Evolutionary conservation across 2,888 invertebrate species (phyloP).

Genomic region (Lamellibrachia satsuma): DNA sequence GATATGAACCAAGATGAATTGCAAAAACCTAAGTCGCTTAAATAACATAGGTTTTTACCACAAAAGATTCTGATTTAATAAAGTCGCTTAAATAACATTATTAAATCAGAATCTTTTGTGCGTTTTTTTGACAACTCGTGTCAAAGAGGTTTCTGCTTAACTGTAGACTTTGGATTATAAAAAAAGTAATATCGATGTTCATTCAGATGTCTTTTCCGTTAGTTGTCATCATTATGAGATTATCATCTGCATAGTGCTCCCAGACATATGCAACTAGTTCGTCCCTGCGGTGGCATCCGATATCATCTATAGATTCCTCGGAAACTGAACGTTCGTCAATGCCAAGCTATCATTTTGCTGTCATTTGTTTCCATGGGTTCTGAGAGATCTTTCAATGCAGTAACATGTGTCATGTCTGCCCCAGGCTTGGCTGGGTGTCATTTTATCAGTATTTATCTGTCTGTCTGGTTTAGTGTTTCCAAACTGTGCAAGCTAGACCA

Average conservation of each 20-base stretch:
- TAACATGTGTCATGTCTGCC: not conserved
- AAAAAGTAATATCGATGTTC: not conserved
- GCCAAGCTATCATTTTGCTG: not conserved
- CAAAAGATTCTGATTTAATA: too few species aligned
- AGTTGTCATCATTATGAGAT: not conserved
- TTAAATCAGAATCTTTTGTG: not conserved
- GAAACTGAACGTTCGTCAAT: not conserved
- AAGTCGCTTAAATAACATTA: too few species aligned
- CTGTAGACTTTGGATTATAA: not conserved
- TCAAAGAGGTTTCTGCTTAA: not conserved
- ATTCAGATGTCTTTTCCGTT: not conserved
- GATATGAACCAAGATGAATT: too few species aligned
- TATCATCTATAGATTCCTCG: not conserved
- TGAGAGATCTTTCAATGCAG: not conserved
- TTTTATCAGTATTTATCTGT: not conserved
- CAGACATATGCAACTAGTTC: not conserved
- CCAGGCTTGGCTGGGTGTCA: not conserved
- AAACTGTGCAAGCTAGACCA: not conserved
- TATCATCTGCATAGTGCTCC: not conserved
- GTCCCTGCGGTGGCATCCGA: not conserved
- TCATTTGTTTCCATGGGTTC: not conserved
- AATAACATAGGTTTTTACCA: too few species aligned
- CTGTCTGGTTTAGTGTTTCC: not conserved
- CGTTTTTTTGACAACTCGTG: not conserved
- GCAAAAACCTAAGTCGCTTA: too few species aligned